Evolutionary conservation across 2,888 invertebrate genomes (phyloP), one percentile per base, ranked within the genome.

Genomic region (Anoplius nigerrimus): DNA sequence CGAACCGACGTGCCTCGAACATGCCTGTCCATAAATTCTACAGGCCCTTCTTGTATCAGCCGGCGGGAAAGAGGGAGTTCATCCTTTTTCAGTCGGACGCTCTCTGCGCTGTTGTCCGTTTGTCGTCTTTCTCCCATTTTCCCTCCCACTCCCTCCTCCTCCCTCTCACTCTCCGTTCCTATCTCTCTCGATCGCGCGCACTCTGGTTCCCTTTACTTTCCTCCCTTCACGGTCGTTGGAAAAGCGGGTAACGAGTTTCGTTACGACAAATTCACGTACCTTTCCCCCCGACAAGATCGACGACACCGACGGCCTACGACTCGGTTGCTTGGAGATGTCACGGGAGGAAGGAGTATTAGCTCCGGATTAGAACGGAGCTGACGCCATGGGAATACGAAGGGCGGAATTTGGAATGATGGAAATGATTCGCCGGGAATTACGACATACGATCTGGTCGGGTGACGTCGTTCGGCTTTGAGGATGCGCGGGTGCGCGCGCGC

Each of bases 371-470:
- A 18, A 18, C n/a, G 48, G 48, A 16, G 48, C 48, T 16, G 48
- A 48, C 48, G 48, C 18, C 18, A n/a, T 51, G 60, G 51, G 45
- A 45, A 72, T 71, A 70, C 69, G 64, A 58, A 54, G 59, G 65
- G 59, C 53, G 68, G 66, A 76, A 76, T 79, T 79, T 72, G 59
- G 69, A 79, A 71, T 71, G 79, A 76, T 56, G 69, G 71, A 73
- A 73, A 73, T 67, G 76, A 79, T 79, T 75, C 73, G 73, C 56
- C 54, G 48, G 58, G 69, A 79, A 79, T 79, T 79, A 79, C 72
- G 62, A 65, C 61, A 53, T 67, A 71, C 68, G 69, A 78, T 72
- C 60, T 66, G 45, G 52, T 45, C 18, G 21, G 65, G 43, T 66
- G 65, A 24, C 24, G 24, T 24, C 24, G 2, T 24, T 24, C 24